Evolutionary conservation across 2,888 invertebrate species (phyloP), one percentile per base, ranked within the genome.

Genomic region (Orthosia gothica): DNA sequence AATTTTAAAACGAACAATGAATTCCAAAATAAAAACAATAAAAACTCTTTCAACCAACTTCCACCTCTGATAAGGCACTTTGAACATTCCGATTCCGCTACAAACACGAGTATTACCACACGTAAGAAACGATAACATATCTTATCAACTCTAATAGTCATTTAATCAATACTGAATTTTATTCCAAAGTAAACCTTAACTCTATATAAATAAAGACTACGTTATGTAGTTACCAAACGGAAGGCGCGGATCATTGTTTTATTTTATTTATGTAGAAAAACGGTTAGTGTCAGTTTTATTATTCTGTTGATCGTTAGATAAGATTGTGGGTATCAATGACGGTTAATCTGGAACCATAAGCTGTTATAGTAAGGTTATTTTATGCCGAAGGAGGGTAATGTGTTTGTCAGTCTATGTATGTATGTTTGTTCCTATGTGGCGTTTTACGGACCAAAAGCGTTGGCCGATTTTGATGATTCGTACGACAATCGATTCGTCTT

Each of bases 141-240:
- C 71, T 72, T 72, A 75, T 79, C 70, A 40, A 45, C 16, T 20
- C 26, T 70, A 84, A 76, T 80, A 84, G 67, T 47, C n/a, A 45
- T 54, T 50, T 65, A 62, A 81, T 76, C 58, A 76, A 70, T 64
- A 71, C 12, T 49, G 18, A 32, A 40, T 54, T n/a, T 16, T 70
- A 32, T 64, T 32, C 32, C 5, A 70, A 72, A 68, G 55, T 84
- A 18, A 64, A 81, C 70, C 57, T 57, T 84, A 70, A 47, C 0
- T 0, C 4, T 18, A 63, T 49, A 16, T 0, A 2, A 12, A n/a
- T 83, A 79, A 47, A 66, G 62, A 26, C 57, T 58, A 65, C n/a
- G 32, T 16, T 62, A 13, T 20, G 0, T 63, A 26, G 18, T 50
- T 50, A 23, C 50, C 13, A 45, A 47, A 76, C n/a, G 40, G 65